A percentile compares a stretch with the other conserved stretches of the same genome.
Conservation (phyloP, 2,888 invertebrate species). For the Meiosimyza decipiens region DNA sequence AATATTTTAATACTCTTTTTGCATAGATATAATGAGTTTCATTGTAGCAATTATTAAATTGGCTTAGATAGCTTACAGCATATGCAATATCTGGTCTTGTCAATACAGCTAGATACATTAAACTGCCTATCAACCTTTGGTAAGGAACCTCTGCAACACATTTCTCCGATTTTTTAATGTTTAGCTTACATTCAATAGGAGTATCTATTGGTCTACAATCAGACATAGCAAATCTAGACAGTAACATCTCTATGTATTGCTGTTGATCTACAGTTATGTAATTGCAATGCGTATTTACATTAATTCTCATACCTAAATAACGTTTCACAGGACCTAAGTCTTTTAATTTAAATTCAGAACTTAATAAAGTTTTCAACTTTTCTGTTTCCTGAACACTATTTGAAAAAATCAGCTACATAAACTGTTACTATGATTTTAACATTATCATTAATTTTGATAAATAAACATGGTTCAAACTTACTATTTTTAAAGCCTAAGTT, state of each 20-base stretch:
- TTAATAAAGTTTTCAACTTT: too few relatives aligned
- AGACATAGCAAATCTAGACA: slow-evolving; percentile 25
- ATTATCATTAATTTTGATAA: too few relatives aligned
- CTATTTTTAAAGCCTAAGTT: too few relatives aligned
- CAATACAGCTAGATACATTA: slow-evolving; percentile 1
- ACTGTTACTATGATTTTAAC: too few relatives aligned
- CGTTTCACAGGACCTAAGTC: too few relatives aligned
- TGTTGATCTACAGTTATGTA: slow-evolving; percentile 20
- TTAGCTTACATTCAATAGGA: slow-evolving; percentile 21
- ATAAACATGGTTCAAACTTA: too few relatives aligned
- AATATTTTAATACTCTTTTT: slow-evolving; percentile 20
- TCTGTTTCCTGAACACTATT: too few relatives aligned
- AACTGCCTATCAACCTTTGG: neutral
- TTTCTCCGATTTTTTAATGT: slow-evolving; percentile 18
- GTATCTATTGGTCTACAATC: slow-evolving; percentile 24
- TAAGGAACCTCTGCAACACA: neutral
- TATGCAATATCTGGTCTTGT: neutral
- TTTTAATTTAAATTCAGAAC: too few relatives aligned
- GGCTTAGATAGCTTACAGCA: neutral
- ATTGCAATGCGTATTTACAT: slow-evolving; percentile 13
- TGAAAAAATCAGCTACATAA: too few relatives aligned
- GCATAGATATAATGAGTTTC: slow-evolving; percentile 15
- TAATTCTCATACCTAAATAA: slow-evolving; percentile 6
- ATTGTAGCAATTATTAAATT: slow-evolving; percentile 7
- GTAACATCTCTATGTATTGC: slow-evolving; percentile 20